These are phyloP conservation scores for Dasypogon diadema DNA, from an alignment of 2,888 invertebrate species.

Conservation along the genomic window DNA sequence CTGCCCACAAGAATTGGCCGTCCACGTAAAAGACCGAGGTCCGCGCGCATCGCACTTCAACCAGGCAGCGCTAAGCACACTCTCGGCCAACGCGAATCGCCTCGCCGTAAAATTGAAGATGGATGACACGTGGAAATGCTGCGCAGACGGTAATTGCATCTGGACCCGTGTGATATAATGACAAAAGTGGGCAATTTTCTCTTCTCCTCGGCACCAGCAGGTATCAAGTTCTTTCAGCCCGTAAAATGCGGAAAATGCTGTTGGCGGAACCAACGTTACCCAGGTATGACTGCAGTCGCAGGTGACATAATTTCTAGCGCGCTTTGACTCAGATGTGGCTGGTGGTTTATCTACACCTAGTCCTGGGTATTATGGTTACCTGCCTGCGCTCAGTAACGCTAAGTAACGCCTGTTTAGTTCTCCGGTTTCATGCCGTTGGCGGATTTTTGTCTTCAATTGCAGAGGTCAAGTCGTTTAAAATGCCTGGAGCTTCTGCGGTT, in stretches of 20 bases:
- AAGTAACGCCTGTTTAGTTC: background rate
- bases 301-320: conserved; percentile 3
- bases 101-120: background rate
- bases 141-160: background rate
- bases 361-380: too few species aligned
- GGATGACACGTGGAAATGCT: background rate
- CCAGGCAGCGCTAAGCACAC: background rate
- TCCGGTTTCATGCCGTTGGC: background rate
- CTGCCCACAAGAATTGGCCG: background rate
- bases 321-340: background rate
- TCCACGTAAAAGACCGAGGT: background rate
- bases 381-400: background rate
- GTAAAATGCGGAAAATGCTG: conserved; percentile 1
- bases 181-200: background rate
- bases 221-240: background rate
- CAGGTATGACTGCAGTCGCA: background rate
- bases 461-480: background rate
- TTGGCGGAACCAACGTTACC: background rate
- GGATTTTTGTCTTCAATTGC: background rate
- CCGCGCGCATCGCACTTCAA: background rate
- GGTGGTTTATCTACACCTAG: background rate
- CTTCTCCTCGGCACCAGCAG: background rate
- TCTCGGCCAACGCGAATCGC: background rate
- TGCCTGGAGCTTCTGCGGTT: background rate
- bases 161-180: background rate